Base-by-base conservation (phyloP, 2,113 vertebrate genomes). In the Dicrurus megarhynchus region DNA sequence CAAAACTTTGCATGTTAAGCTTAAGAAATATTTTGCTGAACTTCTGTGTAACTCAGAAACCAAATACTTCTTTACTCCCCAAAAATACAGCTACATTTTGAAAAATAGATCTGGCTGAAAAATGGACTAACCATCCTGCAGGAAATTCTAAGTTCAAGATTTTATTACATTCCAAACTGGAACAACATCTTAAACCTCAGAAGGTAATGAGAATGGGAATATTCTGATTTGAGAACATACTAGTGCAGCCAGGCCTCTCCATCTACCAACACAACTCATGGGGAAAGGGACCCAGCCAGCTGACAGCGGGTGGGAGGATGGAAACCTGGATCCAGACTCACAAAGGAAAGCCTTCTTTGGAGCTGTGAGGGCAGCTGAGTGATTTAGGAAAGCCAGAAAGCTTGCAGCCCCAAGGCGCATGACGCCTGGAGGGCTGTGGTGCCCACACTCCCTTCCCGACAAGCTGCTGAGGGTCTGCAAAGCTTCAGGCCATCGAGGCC, bases 11-110 rank as follows among this genome's bases (percentile, higher is more conserved):
- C 77, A 78, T 19, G 35, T 78, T 84, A 93, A 74, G 52, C 83
- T 92, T 71, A 67, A 93, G 64, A 88, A 95, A 91, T 94, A 78
- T 79, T 96, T 96, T 95, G 91, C 77, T 89, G 57, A 95, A 95
- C 70, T 96, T 92, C 56, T 89, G 49, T 50, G 73, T 84, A 92
- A 86, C 65, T 87, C 69, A 78, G 82, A 94, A 94, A 96, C 73
- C 49, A 88, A 92, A 96, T 84, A 83, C 47, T 76, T 81, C 52
- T 88, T 84, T 88, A 79, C 59, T 78, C n/a, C 64, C n/a, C 53
- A 4, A 84, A 94, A 96, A 86, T 57, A 87, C 0, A 74, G 42
- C 63, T 41, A 63, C 8, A 27, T 83, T 86, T 88, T 77, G 64
- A 92, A 94, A 93, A 96, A 88, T 0, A 87, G 47, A 95, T 81